Conservation (phyloP, 2,797 vertebrate genomes). For the Pipistrellus pipistrellus region DNA sequence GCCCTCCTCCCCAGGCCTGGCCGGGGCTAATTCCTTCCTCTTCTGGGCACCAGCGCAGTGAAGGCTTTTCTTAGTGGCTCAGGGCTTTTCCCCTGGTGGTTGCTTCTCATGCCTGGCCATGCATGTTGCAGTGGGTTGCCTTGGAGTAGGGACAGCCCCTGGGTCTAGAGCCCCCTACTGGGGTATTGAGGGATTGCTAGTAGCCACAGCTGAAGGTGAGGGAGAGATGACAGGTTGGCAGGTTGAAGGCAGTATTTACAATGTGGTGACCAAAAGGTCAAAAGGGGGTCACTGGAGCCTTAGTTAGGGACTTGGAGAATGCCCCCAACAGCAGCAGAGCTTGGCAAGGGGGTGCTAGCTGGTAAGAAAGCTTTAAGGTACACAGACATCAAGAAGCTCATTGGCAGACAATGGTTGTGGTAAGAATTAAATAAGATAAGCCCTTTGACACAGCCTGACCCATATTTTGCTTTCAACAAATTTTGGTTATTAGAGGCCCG, state of each 20-base stretch:
- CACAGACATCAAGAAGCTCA: neutral
- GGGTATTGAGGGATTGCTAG: neutral
- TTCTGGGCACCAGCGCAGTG: neutral
- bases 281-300: neutral
- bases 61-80: neutral
- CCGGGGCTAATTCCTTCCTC: neutral
- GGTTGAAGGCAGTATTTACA: rapidly evolving
- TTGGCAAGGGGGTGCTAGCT: neutral
- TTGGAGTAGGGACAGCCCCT: neutral
- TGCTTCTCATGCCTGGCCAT: neutral
- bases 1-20: constrained; percentile 53
- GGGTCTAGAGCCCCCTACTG: neutral
- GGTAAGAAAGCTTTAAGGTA: neutral
- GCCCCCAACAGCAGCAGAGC: neutral
- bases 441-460: neutral
- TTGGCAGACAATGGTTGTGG: neutral
- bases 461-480: neutral
- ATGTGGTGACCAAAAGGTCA: neutral
- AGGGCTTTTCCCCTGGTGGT: neutral
- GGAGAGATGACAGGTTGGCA: neutral
- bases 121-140: neutral
- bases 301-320: no score
- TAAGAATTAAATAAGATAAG: neutral
- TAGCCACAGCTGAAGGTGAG: neutral
- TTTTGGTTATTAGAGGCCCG: neutral